Conservation (phyloP, 2,888 invertebrate species). For the Trachelus troglodyta region DNA sequence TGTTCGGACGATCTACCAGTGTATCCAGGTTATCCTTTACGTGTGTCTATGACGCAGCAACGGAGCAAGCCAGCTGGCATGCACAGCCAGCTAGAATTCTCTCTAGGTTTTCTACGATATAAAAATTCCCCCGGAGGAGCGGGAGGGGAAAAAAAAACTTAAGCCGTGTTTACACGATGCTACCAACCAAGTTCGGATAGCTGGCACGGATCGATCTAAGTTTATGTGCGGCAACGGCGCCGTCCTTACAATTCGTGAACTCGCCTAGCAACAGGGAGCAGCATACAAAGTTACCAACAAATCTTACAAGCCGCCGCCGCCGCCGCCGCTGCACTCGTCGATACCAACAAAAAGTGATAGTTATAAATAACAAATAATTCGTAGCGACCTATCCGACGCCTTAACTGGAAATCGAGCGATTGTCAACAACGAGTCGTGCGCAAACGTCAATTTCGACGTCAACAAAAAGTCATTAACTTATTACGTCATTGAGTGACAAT, state of each 20-base stretch:
- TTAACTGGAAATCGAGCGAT: not conserved
- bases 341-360: not conserved
- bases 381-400: not conserved
- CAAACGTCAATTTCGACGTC: not conserved
- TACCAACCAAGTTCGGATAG: conserved; percentile 11
- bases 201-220: conserved; percentile 46
- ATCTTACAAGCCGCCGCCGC: not conserved
- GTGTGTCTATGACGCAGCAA: not conserved
- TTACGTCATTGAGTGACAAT: not conserved
- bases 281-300: not conserved
- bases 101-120: not conserved
- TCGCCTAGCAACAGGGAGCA: conserved; percentile 48
- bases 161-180: conserved; percentile 2
- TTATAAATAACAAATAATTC: not conserved
- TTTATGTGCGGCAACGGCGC: conserved; percentile 45
- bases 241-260: conserved; percentile 45
- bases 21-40: not conserved
- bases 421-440: not conserved
- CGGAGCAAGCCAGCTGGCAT: not conserved
- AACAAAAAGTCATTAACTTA: not conserved
- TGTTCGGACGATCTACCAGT: not conserved
- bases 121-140: not conserved
- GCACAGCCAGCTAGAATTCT: not conserved
- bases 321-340: not conserved
- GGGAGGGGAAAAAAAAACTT: not conserved